Evolutionary conservation across 2,113 vertebrate species (phyloP).

Genomic region (Actinemys pallida): DNA sequence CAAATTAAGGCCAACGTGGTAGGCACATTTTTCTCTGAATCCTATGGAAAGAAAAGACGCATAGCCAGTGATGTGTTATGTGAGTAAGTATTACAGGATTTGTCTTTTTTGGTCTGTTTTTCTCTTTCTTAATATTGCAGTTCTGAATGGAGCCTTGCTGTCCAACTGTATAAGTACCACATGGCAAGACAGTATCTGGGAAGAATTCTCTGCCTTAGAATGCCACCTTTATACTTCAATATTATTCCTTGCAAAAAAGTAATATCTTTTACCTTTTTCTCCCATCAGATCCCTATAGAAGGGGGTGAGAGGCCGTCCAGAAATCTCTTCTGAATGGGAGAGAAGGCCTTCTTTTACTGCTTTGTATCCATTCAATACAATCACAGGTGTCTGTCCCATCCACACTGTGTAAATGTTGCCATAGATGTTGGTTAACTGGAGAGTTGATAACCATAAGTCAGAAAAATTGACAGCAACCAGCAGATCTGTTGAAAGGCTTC

Average conservation of each 20-base stretch:
- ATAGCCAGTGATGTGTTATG: not conserved
- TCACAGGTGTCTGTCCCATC: slow-evolving; percentile 64
- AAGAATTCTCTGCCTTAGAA: not conserved
- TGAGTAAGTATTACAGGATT: not conserved
- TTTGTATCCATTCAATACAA: slow-evolving; percentile 74
- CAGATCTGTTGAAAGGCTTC: not conserved
- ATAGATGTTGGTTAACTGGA: slow-evolving; percentile 63
- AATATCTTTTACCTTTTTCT: slow-evolving; percentile 62
- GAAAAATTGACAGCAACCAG: not conserved
- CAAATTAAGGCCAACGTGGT: not conserved
- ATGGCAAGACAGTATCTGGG: rapidly evolving
- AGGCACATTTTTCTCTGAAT: not conserved
- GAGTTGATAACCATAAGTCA: not conserved
- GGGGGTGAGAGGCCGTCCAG: slow-evolving; percentile 62
- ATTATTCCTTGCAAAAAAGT: not conserved
- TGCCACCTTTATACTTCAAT: not conserved
- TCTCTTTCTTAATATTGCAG: rapidly evolving
- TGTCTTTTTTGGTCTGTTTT: not conserved
- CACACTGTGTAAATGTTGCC: slow-evolving; percentile 71
- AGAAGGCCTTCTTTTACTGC: slow-evolving; percentile 69
- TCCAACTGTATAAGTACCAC: not conserved
- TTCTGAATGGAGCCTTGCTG: not conserved
- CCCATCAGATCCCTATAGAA: slow-evolving; percentile 74
- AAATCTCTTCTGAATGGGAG: slow-evolving; percentile 67
- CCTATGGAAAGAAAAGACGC: not conserved